Evolutionary conservation across 2,888 invertebrate genomes (phyloP).

Genomic region (Epinotia bilunana): DNA sequence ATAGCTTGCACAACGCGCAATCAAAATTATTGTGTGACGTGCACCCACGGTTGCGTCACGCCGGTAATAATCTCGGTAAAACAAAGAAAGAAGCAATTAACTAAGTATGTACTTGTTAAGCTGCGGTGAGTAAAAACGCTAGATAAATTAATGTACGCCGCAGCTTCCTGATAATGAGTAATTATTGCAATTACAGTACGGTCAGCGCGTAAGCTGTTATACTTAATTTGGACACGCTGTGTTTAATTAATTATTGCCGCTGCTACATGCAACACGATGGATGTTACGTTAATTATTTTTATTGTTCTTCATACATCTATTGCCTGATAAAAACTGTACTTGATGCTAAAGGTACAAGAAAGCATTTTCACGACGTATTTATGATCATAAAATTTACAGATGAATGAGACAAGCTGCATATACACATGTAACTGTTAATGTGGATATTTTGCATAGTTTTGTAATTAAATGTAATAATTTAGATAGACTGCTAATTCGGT

Average conservation of each 20-base stretch:
- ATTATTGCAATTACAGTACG: conserved; percentile 80
- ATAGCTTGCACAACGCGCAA: conserved; percentile 66
- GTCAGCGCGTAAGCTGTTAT: conserved; percentile 63
- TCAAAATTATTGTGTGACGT: conserved; percentile 67
- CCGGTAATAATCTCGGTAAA: conserved; percentile 68
- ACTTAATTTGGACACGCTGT: conserved; percentile 57
- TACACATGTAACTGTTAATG: conserved; percentile 37
- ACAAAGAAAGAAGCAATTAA: conserved; percentile 80
- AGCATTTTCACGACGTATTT: conserved; percentile 15
- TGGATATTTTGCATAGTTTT: conserved; percentile 36
- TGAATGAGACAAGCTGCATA: conserved; percentile 29
- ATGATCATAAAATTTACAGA: conserved; percentile 24
- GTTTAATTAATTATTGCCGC: conserved; percentile 59
- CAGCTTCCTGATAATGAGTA: conserved; percentile 81
- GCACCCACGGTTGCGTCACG: conserved; percentile 73
- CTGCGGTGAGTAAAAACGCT: conserved; percentile 72
- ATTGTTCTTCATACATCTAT: conserved; percentile 50
- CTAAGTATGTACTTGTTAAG: conserved; percentile 81
- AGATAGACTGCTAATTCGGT: conserved; percentile 23
- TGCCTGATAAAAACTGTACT: conserved; percentile 51
- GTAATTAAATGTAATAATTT: conserved; percentile 31
- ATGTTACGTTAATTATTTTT: conserved; percentile 54
- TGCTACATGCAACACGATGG: conserved; percentile 49
- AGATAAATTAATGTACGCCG: conserved; percentile 74
- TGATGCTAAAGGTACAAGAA: conserved; percentile 38